These are phyloP conservation scores for Gadus chalcogrammus DNA, from an alignment of 2,113 vertebrate species.

Conservation along the genomic window DNA sequence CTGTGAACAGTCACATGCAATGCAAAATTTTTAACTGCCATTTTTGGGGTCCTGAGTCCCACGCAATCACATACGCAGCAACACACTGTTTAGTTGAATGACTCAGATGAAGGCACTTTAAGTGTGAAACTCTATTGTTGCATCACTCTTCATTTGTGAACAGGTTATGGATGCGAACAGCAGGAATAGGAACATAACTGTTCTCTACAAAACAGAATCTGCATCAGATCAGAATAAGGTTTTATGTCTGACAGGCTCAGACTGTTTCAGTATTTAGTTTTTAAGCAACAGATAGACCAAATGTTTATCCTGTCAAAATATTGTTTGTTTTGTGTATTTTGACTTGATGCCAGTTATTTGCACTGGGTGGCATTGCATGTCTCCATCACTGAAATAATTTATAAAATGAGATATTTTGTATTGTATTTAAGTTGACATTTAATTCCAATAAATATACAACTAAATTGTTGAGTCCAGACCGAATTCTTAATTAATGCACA, in stretches of 20 bases:
- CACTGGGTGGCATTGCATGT: slow-evolving; percentile 67
- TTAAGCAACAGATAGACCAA: slow-evolving; percentile 52
- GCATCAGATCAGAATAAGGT: slow-evolving; percentile 24
- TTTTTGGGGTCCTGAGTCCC: slow-evolving; percentile 16
- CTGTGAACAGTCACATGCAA: background rate
- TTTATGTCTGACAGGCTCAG: slow-evolving; percentile 71
- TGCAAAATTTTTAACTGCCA: slow-evolving; percentile 20
- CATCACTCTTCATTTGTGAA: slow-evolving; percentile 46
- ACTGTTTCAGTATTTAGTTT: slow-evolving; percentile 58
- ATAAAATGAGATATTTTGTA: slow-evolving; percentile 37
- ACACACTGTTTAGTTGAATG: background rate
- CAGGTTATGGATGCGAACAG: slow-evolving; percentile 18
- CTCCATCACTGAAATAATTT: slow-evolving; percentile 66
- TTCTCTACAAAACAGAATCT: slow-evolving; percentile 17
- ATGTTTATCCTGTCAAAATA: slow-evolving; percentile 22
- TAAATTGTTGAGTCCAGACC: background rate
- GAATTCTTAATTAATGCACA: background rate
- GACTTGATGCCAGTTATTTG: slow-evolving; percentile 56
- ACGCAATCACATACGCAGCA: background rate
- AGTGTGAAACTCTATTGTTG: too few species aligned
- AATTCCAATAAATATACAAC: slow-evolving; percentile 57
- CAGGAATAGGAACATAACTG: slow-evolving; percentile 22
- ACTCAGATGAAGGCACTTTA: too few species aligned
- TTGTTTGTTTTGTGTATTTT: slow-evolving; percentile 57
- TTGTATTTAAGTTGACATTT: slow-evolving; percentile 43